These are phyloP conservation scores for Chironomus tepperi DNA, from an alignment of 1,140 invertebrate species.

Conservation along the genomic window DNA sequence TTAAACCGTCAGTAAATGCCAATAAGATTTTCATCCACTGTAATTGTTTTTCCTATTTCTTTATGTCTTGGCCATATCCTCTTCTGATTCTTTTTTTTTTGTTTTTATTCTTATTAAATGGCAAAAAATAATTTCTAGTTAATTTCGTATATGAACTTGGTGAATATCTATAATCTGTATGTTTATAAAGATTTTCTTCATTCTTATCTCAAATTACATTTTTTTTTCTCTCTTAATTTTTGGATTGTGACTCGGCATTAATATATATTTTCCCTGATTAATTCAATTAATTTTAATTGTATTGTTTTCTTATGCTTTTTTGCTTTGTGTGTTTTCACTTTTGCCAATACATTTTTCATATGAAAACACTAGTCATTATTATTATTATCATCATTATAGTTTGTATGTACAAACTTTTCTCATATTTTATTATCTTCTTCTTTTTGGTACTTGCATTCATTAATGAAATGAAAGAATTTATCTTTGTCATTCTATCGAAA, in stretches of 20 bases:
- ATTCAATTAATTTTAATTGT: constrained; percentile 7
- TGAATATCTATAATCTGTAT: not conserved
- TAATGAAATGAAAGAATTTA: too few species aligned
- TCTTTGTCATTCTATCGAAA: too few species aligned
- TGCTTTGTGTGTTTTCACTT: not conserved
- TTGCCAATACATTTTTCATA: too few species aligned
- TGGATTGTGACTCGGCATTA: constrained; percentile 6
- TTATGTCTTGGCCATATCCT: not conserved
- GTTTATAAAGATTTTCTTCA: constrained; percentile 4
- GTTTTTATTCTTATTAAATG: not conserved
- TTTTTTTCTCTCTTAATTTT: not conserved
- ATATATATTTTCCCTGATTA: not conserved
- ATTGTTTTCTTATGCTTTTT: not conserved
- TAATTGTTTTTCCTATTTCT: constrained; percentile 3
- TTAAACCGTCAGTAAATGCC: not conserved
- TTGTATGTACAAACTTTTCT: too few species aligned
- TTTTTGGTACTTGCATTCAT: too few species aligned
- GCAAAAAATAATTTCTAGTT: not conserved
- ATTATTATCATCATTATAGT: too few species aligned
- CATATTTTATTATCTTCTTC: too few species aligned
- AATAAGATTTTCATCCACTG: not conserved
- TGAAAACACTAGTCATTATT: too few species aligned
- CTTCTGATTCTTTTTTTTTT: not conserved
- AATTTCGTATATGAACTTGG: not conserved
- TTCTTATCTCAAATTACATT: not conserved